Conservation (phyloP, 2,797 vertebrate genomes). For the Chaetodon trifasciatus region DNA sequence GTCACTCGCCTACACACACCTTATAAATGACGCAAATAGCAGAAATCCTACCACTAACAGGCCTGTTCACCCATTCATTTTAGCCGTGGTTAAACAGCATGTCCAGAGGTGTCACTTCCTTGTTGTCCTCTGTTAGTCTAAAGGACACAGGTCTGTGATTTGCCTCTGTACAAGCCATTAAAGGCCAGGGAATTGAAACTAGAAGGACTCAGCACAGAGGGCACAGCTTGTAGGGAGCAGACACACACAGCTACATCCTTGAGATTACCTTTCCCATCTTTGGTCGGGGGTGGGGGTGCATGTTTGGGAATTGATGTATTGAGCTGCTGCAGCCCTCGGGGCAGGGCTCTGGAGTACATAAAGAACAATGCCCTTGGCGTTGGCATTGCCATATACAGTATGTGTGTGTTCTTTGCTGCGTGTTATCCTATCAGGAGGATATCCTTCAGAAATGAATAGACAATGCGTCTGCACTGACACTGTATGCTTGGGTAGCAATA, state of each 20-base stretch:
- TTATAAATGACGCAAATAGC: conserved; percentile 60
- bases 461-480: conserved; percentile 39
- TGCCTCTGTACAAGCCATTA: conserved; percentile 48
- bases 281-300: conserved; percentile 17
- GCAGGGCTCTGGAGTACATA: conserved; percentile 48
- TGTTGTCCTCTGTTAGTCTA: conserved; percentile 43
- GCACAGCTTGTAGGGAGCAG: conserved; percentile 44
- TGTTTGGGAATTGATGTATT: conserved; percentile 64
- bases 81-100: conserved; percentile 61
- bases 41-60: conserved; percentile 39
- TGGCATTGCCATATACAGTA: conserved; percentile 39
- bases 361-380: conserved; percentile 67
- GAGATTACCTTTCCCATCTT: conserved; percentile 61
- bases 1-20: conserved; percentile 57
- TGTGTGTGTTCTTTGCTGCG: conserved; percentile 40
- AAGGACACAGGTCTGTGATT: conserved; percentile 45
- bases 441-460: conserved; percentile 72
- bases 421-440: conserved; percentile 71
- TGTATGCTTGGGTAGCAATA: conserved; percentile 32
- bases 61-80: conserved; percentile 31
- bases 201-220: conserved; percentile 28
- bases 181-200: conserved; percentile 52
- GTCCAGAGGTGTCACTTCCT: conserved; percentile 65
- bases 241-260: conserved; percentile 58
- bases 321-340: conserved; percentile 55